Base-by-base conservation (phyloP, 2,113 vertebrate species). In the Colistium nudipinnis region DNA sequence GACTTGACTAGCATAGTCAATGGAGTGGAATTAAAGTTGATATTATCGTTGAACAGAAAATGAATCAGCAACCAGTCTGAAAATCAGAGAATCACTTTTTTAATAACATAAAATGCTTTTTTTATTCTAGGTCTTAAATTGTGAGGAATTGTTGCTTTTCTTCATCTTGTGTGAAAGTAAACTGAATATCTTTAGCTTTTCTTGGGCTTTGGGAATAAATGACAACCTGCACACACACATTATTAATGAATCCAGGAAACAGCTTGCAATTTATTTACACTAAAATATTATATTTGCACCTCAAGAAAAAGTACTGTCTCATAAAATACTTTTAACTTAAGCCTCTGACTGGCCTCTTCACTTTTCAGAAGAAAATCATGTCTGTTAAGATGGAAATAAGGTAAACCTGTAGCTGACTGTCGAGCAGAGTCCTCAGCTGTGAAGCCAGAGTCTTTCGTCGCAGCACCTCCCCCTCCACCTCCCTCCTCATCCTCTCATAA, bases 391-490 rank as follows among this genome's bases (percentile, higher is more conserved):
- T 6, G 31, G 20, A 8, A 10, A 48, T 16, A 25, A 25, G 41
- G 4, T 52, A 19, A 20, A 91, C 82, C 63, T 89, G 80, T 38
- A 94, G 76, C 61, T 97, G 95, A 41, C 53, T 93, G 44, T 77
- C 75, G 4, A 96, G 62, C 33, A 90, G 80, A 28, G 87, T 89
- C 55, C 87, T 85, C 0, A 95, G 84, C 56, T 94, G 87, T 0
- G 83, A 78, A 1, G 92, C 95, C 69, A 95, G 16, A 13, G 51
- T 70, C 49, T 86, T 90, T 27, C 95, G 89, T 27, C 55, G 66
- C 31, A 27, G 54, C 31, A 94, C 85, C 82, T 96, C 95, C 60
- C 85, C 85, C 77, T 96, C 93, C 25, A 94, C 88, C 36, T 95
- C 89, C 63, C 57, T 89, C 71, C 33, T 83, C 22, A 87, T 70